phyloP scores from a whole-genome alignment of 2,888 invertebrate species.

The Rhopalosiphum nymphaeae region DNA sequence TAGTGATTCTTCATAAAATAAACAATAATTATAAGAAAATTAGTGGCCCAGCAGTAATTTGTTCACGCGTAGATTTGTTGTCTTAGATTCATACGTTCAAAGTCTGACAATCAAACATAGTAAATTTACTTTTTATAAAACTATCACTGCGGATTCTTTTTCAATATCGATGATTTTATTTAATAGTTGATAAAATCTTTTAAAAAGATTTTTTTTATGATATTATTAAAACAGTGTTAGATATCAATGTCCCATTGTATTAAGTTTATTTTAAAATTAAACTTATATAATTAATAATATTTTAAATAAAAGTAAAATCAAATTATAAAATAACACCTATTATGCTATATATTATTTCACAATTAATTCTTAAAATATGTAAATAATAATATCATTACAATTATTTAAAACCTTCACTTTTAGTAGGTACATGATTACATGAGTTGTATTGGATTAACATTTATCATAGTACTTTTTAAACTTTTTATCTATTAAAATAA shows the following conservation, averaged over 20 bases:
- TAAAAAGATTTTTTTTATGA: not conserved
- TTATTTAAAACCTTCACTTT: not conserved
- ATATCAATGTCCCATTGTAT: not conserved
- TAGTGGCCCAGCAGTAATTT: not conserved
- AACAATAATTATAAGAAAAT: not conserved
- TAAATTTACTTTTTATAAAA: not conserved
- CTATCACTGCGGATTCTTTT: not conserved
- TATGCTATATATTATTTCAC: not conserved
- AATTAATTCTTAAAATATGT: not conserved
- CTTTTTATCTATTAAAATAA: not conserved
- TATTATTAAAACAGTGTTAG: not conserved
- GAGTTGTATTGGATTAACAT: not conserved
- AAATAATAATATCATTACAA: not conserved
- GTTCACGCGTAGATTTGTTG: not conserved
- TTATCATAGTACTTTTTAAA: not conserved
- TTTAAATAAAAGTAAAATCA: not conserved
- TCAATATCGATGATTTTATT: not conserved
- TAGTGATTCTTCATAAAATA: not conserved
- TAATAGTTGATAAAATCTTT: not conserved
- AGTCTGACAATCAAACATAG: not conserved
- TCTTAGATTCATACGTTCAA: not conserved
- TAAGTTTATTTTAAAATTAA: not conserved
- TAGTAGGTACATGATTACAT: not conserved
- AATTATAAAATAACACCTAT: not conserved
- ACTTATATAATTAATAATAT: not conserved